Evolutionary conservation across 1,140 invertebrate species (phyloP).

Genomic region (Metaphire vulgaris): DNA sequence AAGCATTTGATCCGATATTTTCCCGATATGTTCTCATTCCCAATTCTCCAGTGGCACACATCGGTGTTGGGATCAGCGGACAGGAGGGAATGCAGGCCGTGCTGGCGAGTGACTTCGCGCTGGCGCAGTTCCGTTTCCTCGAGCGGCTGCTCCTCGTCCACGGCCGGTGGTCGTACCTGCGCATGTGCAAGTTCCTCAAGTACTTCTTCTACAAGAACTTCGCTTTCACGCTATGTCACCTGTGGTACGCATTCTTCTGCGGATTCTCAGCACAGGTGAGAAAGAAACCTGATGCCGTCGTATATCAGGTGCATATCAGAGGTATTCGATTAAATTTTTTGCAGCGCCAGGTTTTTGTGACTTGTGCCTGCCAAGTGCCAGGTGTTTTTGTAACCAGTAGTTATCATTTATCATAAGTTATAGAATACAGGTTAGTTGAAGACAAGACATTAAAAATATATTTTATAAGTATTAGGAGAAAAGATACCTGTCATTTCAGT

Average conservation of each 20-base stretch:
- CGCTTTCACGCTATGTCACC: conserved; percentile 96
- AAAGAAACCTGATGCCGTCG: conserved; percentile 14
- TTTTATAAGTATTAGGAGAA: no score
- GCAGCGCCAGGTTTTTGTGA: no score
- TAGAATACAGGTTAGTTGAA: no score
- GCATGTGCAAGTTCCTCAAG: conserved; percentile 95
- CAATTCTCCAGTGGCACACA: conserved; percentile 55
- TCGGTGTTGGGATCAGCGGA: conserved; percentile 95
- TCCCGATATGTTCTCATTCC: no score
- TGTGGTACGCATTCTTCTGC: conserved; percentile 99
- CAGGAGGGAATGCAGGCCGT: conserved; percentile 95
- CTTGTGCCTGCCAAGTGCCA: no score
- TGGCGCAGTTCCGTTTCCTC: conserved; percentile 72
- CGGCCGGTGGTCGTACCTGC: conserved; percentile 85
- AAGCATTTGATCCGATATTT: no score
- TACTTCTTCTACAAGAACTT: conserved; percentile 99
- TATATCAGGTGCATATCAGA: no score
- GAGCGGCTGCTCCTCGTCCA: conserved; percentile 80
- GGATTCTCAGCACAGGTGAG: conserved; percentile 96
- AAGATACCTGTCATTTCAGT: no score
- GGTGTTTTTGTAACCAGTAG: no score
- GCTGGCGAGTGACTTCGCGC: conserved; percentile 95
- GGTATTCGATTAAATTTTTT: no score
- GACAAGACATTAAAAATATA: no score
- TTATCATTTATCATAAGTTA: no score